A percentile compares a stretch with the other conserved stretches of the same genome.
phyloP scores from a whole-genome alignment of 2,113 vertebrate species.

The Syrrhaptes paradoxus region DNA sequence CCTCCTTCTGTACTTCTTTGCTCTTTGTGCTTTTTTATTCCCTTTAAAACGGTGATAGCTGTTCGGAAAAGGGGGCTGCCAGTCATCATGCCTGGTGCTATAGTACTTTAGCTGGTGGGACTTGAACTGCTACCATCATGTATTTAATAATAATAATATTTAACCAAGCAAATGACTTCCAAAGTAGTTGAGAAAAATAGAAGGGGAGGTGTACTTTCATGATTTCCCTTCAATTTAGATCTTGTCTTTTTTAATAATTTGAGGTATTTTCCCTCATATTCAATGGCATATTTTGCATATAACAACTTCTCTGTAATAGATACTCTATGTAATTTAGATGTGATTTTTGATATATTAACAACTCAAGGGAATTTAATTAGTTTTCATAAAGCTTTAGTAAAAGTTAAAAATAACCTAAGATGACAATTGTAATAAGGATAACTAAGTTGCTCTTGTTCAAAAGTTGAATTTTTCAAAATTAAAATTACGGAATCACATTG shows the following conservation, averaged over 20 bases:
- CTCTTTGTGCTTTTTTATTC: background rate
- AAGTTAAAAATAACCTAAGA: slow-evolving; percentile 17
- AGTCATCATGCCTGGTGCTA: background rate
- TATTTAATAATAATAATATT: slow-evolving; percentile 1
- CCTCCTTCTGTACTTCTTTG: background rate
- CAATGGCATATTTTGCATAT: background rate
- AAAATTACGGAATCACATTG: background rate
- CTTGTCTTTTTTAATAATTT: slow-evolving; percentile 14
- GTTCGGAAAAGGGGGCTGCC: background rate
- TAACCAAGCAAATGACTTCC: slow-evolving; percentile 6
- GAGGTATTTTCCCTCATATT: background rate
- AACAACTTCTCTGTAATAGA: slow-evolving; percentile 7
- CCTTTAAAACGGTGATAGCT: background rate
- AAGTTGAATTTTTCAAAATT: background rate
- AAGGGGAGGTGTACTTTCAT: background rate
- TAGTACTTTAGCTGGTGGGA: background rate
- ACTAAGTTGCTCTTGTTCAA: background rate
- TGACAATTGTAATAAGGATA: background rate
- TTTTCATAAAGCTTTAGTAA: background rate
- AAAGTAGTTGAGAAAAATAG: background rate
- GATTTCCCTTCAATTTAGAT: background rate
- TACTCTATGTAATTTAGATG: background rate
- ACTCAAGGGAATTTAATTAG: background rate
- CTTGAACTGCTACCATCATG: background rate
- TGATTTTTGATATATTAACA: slow-evolving; percentile 13